These are phyloP conservation scores for Ips nitidus DNA, from an alignment of 1,140 invertebrate genomes.

Conservation along the genomic window DNA sequence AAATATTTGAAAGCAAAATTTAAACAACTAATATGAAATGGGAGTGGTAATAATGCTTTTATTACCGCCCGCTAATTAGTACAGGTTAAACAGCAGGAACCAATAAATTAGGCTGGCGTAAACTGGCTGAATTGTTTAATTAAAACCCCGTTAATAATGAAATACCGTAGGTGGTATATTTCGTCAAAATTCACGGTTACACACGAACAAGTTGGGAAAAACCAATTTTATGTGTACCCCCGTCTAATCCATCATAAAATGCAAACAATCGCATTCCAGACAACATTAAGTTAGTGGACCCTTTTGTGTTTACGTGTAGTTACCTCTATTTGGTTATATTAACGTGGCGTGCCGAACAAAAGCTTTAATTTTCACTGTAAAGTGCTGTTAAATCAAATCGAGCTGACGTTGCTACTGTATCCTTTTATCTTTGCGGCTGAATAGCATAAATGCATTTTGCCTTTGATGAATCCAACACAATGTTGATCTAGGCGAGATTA, in stretches of 20 bases:
- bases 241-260: too few species aligned
- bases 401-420: background rate
- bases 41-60: background rate
- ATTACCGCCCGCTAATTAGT: background rate
- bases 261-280: too few species aligned
- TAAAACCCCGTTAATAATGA: constrained; percentile 6
- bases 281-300: too few species aligned
- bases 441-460: background rate
- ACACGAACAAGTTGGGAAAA: too few species aligned
- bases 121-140: constrained; percentile 1
- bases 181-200: background rate
- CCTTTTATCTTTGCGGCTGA: background rate
- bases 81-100: background rate
- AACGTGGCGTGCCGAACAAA: background rate
- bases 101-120: background rate
- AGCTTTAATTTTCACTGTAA: background rate
- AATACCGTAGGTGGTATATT: background rate
- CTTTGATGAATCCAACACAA: background rate
- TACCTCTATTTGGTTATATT: background rate
- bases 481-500: background rate
- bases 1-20: background rate
- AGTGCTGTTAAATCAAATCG: background rate
- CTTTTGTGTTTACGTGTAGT: background rate
- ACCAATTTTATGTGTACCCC: too few species aligned
- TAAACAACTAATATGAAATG: background rate